These are phyloP conservation scores for Acanthurus tractus DNA, from an alignment of 2,797 vertebrate species.

Conservation along the genomic window DNA sequence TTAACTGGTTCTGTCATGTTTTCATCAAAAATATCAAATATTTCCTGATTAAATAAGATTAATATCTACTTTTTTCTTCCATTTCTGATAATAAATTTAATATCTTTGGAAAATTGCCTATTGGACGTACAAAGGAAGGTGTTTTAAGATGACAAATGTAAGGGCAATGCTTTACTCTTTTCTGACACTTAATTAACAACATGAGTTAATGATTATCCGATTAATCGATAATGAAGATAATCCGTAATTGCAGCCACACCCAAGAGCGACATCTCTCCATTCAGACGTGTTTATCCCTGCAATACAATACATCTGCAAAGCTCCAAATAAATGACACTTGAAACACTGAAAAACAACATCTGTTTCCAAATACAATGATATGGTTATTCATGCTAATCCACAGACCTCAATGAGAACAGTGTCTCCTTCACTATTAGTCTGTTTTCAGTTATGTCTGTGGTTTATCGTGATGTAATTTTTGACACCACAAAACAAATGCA, in stretches of 20 bases:
- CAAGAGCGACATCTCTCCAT: background rate
- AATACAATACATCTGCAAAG: constrained; percentile 25
- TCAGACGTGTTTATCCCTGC: background rate
- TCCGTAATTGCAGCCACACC: background rate
- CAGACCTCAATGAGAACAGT: constrained; percentile 14
- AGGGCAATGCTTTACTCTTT: background rate
- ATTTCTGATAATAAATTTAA: background rate
- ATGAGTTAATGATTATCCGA: background rate
- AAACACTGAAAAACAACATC: constrained; percentile 42
- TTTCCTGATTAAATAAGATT: background rate
- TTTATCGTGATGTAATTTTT: constrained; percentile 29
- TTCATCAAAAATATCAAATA: background rate
- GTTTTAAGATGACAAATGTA: background rate
- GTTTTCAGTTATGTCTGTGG: constrained; percentile 19
- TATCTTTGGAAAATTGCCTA: background rate
- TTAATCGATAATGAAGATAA: background rate
- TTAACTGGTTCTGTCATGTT: background rate
- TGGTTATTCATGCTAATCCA: constrained; percentile 39
- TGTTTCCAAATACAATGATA: constrained; percentile 49
- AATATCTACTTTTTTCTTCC: background rate
- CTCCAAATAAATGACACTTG: background rate
- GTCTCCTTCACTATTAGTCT: constrained; percentile 7
- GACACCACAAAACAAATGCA: constrained; percentile 19
- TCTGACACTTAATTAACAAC: background rate
- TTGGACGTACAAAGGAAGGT: background rate